phyloP scores from a whole-genome alignment of 1,140 invertebrate genomes.

The Potamilus streckersoni region DNA sequence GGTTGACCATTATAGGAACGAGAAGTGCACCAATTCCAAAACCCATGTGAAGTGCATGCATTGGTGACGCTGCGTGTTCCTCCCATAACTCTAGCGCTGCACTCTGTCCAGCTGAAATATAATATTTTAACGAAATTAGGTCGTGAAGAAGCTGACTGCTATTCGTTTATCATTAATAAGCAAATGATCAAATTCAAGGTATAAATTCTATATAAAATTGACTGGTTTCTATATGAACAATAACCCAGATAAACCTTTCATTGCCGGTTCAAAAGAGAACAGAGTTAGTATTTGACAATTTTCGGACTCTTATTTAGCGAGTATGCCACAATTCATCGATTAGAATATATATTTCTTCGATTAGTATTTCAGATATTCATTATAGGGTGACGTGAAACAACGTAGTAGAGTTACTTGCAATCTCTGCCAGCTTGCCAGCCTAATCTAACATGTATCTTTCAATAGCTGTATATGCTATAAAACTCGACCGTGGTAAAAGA shows the following conservation, averaged over 20 bases:
- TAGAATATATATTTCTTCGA: no score
- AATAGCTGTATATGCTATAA: no score
- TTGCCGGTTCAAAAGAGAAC: neutral
- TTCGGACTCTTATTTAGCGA: neutral
- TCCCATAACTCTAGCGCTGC: slow-evolving; percentile 35
- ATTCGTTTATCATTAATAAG: neutral
- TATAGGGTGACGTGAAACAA: no score
- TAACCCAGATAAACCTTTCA: neutral
- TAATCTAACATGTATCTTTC: no score
- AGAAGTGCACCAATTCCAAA: slow-evolving; percentile 41
- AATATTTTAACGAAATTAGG: neutral
- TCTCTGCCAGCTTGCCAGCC: no score
- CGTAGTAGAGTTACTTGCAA: no score
- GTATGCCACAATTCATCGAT: no score
- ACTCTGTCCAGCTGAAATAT: slow-evolving; percentile 35
- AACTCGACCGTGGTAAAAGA: no score
- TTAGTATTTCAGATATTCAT: no score
- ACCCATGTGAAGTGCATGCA: slow-evolving; percentile 41
- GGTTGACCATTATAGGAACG: slow-evolving; percentile 33
- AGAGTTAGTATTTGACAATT: neutral
- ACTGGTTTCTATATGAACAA: neutral
- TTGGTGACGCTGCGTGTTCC: slow-evolving; percentile 27
- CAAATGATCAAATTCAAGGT: neutral
- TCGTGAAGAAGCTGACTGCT: no score
- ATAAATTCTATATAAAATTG: neutral